Percentiles rank a stretch among this genome's conserved stretches.
phyloP scores from a whole-genome alignment of 2,888 invertebrate species.

The Protodeltote pygarga region DNA sequence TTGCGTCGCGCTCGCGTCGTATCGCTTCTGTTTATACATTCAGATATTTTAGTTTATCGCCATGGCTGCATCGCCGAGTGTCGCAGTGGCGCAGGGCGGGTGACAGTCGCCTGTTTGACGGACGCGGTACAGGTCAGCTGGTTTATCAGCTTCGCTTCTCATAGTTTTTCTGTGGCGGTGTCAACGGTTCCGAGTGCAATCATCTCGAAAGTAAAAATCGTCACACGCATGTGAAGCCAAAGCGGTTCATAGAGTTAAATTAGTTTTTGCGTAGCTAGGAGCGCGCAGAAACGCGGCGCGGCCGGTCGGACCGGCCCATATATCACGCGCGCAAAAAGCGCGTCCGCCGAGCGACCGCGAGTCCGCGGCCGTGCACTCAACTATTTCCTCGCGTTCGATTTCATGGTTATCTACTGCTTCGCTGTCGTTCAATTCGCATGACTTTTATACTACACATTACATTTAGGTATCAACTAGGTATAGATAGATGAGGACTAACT shows the following conservation, averaged over 20 bases:
- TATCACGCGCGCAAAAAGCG: slow-evolving; percentile 50
- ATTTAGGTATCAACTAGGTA: no score
- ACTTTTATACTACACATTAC: not conserved
- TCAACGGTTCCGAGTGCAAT: slow-evolving; percentile 31
- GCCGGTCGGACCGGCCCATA: slow-evolving; percentile 49
- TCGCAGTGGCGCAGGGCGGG: no score
- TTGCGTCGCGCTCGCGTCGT: no score
- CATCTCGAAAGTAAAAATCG: slow-evolving; percentile 36
- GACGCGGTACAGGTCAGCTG: slow-evolving; percentile 8
- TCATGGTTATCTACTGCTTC: not conserved
- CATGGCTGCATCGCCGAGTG: no score
- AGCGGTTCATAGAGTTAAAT: slow-evolving; percentile 35
- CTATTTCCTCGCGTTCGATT: not conserved
- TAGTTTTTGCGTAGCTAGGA: slow-evolving; percentile 20
- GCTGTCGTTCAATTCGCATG: not conserved
- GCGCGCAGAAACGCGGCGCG: slow-evolving; percentile 12
- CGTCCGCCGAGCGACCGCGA: not conserved
- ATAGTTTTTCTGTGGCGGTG: slow-evolving; percentile 32
- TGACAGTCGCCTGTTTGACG: not conserved
- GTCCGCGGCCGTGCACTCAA: not conserved
- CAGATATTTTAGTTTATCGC: no score
- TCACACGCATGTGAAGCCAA: slow-evolving; percentile 27
- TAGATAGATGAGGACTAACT: no score
- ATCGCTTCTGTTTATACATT: no score
- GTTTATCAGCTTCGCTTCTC: slow-evolving; percentile 26